Evolutionary conservation across 2,113 vertebrate genomes (phyloP).

Genomic region (Zosterops pallidus): DNA sequence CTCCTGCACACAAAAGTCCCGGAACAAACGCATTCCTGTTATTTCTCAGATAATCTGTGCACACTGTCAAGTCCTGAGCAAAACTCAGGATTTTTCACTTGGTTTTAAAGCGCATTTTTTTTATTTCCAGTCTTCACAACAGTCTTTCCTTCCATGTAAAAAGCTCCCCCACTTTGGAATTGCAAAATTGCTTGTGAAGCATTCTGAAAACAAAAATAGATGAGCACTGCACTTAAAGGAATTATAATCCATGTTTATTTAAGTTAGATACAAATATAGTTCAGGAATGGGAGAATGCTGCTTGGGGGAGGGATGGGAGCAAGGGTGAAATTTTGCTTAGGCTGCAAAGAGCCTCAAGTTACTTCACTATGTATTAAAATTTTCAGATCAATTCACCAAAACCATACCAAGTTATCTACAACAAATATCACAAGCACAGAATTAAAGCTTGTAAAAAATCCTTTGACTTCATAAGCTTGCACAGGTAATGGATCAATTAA

Average conservation of each 20-base stretch:
- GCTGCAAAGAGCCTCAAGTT: not conserved
- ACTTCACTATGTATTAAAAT: not conserved
- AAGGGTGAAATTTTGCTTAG: not conserved
- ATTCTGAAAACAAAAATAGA: slow-evolving; percentile 40
- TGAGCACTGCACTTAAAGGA: not conserved
- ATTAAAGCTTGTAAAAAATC: not conserved
- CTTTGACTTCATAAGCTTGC: not conserved
- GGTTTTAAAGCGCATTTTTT: not conserved
- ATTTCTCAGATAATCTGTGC: not conserved
- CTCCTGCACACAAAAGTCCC: not conserved
- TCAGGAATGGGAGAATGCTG: not conserved
- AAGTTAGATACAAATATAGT: slow-evolving; percentile 35
- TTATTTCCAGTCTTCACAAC: not conserved
- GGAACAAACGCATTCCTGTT: slow-evolving; percentile 28
- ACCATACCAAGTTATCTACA: not conserved
- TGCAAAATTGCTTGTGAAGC: not conserved
- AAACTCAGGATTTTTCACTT: not conserved
- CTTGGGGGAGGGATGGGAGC: not conserved
- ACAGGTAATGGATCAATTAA: not conserved
- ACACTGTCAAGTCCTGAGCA: not conserved
- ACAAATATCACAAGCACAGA: not conserved
- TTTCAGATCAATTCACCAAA: not conserved
- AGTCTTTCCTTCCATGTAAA: not conserved
- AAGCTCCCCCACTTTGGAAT: not conserved
- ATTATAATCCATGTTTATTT: slow-evolving; percentile 40